These are phyloP conservation scores for Neopelma chrysocephalum DNA, from an alignment of 2,797 vertebrate species.

Conservation along the genomic window DNA sequence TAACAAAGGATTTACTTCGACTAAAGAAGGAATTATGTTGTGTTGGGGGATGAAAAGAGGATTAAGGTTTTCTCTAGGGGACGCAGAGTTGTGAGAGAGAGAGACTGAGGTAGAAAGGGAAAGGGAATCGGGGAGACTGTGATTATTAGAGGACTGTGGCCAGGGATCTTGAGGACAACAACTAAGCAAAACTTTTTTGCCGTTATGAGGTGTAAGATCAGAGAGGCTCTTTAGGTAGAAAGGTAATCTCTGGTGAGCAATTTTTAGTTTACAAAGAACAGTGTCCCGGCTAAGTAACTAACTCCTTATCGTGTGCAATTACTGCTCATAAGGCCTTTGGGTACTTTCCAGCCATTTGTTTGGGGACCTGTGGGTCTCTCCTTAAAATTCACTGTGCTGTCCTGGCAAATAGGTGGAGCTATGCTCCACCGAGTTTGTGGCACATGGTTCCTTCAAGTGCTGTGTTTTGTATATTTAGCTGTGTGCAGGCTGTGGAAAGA, in stretches of 20 bases:
- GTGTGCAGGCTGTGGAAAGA: not conserved
- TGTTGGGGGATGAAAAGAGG: not conserved
- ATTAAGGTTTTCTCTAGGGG: constrained; percentile 2
- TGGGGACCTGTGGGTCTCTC: not conserved
- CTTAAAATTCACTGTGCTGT: not conserved
- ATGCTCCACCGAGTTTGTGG: not conserved
- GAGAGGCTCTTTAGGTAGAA: not conserved
- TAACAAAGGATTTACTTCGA: not conserved
- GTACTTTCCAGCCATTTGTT: not conserved
- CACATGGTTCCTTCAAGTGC: not conserved
- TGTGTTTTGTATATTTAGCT: not conserved
- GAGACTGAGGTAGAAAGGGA: not conserved
- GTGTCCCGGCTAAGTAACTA: not conserved
- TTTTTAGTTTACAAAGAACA: not conserved
- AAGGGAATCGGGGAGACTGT: not conserved
- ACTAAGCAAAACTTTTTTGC: not conserved
- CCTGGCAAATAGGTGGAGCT: constrained; percentile 54
- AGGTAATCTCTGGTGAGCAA: not conserved
- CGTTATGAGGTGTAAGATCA: not conserved
- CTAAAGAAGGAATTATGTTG: not conserved
- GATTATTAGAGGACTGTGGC: not conserved
- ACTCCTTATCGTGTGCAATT: no score
- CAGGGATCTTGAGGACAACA: not conserved
- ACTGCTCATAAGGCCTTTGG: not conserved
- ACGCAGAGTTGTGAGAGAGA: not conserved